A percentile compares a stretch with the other conserved stretches of the same genome.
Evolutionary conservation across 2,797 vertebrate species (phyloP).

Genomic region (Mormyrus hasselquistii): DNA sequence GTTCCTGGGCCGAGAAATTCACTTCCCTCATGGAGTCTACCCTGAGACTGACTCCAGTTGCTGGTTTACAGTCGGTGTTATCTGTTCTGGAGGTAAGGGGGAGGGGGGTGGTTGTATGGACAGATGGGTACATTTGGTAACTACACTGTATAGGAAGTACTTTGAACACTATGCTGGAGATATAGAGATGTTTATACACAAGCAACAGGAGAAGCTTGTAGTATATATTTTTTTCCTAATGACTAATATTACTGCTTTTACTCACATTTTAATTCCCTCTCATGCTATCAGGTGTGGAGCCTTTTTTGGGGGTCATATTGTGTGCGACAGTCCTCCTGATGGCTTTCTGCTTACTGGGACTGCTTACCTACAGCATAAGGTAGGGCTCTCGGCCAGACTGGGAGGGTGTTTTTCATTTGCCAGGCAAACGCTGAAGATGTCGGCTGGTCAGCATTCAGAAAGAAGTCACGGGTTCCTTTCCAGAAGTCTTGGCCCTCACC

Average conservation of each 20-base stretch:
- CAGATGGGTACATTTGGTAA: not conserved
- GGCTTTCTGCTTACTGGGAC: constrained; percentile 24
- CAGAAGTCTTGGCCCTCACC: not conserved
- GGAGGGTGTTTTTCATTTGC: not conserved
- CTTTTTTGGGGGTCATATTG: constrained; percentile 29
- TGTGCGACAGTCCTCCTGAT: constrained; percentile 27
- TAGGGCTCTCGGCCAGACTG: constrained; percentile 14
- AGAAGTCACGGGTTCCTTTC: not conserved
- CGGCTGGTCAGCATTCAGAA: not conserved
- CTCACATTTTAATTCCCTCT: not conserved
- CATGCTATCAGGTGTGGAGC: constrained; percentile 37
- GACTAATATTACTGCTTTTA: not conserved
- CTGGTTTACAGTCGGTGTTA: constrained; percentile 65
- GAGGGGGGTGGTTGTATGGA: not conserved
- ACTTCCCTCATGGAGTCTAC: constrained; percentile 57
- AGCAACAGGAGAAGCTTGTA: not conserved
- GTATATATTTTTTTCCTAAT: not conserved
- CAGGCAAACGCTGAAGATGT: not conserved
- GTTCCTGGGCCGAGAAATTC: constrained; percentile 61
- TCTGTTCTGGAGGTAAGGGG: constrained; percentile 65
- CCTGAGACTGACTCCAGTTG: constrained; percentile 62
- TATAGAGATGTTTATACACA: not conserved
- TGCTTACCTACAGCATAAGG: constrained; percentile 41
- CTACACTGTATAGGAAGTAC: not conserved
- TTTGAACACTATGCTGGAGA: not conserved